phyloP scores from a whole-genome alignment of 2,888 invertebrate species.

The Teinopalpus imperialis region DNA sequence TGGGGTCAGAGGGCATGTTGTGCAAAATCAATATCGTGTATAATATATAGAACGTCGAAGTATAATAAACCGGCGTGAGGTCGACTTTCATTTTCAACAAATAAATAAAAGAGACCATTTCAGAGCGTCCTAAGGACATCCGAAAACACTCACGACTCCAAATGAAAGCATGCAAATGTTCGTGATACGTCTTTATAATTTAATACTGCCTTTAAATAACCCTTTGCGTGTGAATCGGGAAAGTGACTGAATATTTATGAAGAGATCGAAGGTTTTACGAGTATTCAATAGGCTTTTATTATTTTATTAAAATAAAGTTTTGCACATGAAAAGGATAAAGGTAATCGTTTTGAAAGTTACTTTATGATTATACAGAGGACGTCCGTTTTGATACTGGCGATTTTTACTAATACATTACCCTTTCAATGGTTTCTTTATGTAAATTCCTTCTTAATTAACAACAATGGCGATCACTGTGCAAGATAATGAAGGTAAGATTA shows the following conservation, averaged over 20 bases:
- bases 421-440: conserved; percentile 51
- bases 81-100: conserved; percentile 65
- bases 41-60: conserved; percentile 30
- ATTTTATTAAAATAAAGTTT: conserved; percentile 52
- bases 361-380: conserved; percentile 32
- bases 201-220: conserved; percentile 34
- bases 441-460: conserved; percentile 45
- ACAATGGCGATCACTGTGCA: neutral
- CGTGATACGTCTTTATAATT: conserved; percentile 19
- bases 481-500: neutral
- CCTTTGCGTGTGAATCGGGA: conserved; percentile 58
- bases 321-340: conserved; percentile 45
- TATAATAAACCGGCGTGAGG: conserved; percentile 46
- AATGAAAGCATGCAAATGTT: conserved; percentile 20
- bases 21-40: conserved; percentile 32
- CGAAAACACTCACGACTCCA: conserved; percentile 36
- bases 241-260: conserved; percentile 71
- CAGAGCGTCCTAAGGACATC: conserved; percentile 51
- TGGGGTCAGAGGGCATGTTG: conserved; percentile 32
- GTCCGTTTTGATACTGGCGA: conserved; percentile 44
- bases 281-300: conserved; percentile 35
- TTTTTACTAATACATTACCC: conserved; percentile 46
- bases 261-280: conserved; percentile 51
- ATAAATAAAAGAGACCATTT: conserved; percentile 57
- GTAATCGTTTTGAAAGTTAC: conserved; percentile 60